Evolutionary conservation across 2,797 vertebrate genomes (phyloP).

Genomic region (Channallabes apus): DNA sequence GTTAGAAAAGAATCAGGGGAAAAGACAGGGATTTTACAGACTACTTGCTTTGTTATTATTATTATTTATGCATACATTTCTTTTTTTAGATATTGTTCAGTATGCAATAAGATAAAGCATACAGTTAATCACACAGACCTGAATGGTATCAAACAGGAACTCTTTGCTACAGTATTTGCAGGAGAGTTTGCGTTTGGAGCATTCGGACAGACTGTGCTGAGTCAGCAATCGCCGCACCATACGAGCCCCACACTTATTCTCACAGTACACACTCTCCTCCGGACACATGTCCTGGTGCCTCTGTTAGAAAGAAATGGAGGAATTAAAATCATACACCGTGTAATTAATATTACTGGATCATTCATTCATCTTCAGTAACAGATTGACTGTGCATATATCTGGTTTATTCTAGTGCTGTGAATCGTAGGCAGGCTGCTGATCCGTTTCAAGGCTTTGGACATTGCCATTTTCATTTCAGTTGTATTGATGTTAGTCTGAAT

Average conservation of each 20-base stretch:
- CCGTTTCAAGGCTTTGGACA: no score
- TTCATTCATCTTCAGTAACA: neutral
- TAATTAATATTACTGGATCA: neutral
- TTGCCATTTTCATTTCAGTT: no score
- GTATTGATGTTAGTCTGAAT: no score
- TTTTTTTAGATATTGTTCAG: neutral
- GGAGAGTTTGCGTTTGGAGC: slow-evolving; percentile 95
- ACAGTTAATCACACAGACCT: slow-evolving; percentile 74
- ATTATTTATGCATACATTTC: no score
- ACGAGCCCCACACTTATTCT: slow-evolving; percentile 96
- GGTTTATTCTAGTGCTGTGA: neutral
- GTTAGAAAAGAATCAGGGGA: slow-evolving; percentile 4
- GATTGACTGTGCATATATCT: neutral
- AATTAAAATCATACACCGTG: neutral
- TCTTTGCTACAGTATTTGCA: slow-evolving; percentile 95
- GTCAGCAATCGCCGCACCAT: slow-evolving; percentile 92
- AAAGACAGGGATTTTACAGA: neutral
- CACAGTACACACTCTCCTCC: slow-evolving; percentile 96
- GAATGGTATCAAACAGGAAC: slow-evolving; percentile 96
- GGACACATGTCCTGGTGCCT: slow-evolving; percentile 93
- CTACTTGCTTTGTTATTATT: neutral
- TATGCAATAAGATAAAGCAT: neutral
- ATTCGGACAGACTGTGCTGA: slow-evolving; percentile 87
- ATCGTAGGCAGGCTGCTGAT: no score
- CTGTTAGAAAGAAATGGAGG: slow-evolving; percentile 63